Evolutionary conservation across 1,140 invertebrate species (phyloP).

Genomic region (Oscheius sp.): DNA sequence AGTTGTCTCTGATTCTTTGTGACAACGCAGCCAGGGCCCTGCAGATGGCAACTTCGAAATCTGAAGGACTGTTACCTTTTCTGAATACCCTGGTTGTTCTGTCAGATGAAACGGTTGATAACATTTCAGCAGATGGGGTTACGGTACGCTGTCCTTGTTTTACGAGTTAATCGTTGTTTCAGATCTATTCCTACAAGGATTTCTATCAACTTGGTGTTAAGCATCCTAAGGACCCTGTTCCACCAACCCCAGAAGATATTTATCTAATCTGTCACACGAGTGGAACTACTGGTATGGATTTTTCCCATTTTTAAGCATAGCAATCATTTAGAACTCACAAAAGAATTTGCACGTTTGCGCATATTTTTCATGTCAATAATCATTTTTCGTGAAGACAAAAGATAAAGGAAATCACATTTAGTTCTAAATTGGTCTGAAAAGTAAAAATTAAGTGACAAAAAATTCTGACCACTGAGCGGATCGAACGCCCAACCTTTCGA

Average conservation of each 20-base stretch:
- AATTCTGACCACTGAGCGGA: conserved; percentile 36
- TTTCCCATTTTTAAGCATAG: too few species aligned
- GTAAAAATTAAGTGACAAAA: too few species aligned
- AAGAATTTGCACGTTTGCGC: too few species aligned
- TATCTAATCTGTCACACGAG: conserved; percentile 95
- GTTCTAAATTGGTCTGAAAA: conserved; percentile 19
- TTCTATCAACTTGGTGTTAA: conserved; percentile 37
- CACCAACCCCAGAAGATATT: conserved; percentile 79
- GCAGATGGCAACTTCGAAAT: conserved; percentile 27
- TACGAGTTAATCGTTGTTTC: conserved; percentile 7
- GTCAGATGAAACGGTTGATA: conserved; percentile 6
- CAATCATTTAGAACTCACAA: too few species aligned
- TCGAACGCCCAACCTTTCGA: conserved; percentile 41
- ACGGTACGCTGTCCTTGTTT: neutral
- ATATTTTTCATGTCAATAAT: conserved; percentile 16
- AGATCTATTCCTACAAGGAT: conserved; percentile 36
- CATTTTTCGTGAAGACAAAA: neutral
- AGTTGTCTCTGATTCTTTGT: conserved; percentile 49
- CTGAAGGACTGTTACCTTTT: conserved; percentile 18
- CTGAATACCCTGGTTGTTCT: conserved; percentile 46
- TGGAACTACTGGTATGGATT: conserved; percentile 88
- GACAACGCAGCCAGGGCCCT: conserved; percentile 43
- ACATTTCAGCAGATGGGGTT: conserved; percentile 8
- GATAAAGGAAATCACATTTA: neutral
- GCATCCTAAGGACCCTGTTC: conserved; percentile 20